Base-by-base conservation (phyloP, 1,140 invertebrate species). In the Thaumetopoea pityocampa region DNA sequence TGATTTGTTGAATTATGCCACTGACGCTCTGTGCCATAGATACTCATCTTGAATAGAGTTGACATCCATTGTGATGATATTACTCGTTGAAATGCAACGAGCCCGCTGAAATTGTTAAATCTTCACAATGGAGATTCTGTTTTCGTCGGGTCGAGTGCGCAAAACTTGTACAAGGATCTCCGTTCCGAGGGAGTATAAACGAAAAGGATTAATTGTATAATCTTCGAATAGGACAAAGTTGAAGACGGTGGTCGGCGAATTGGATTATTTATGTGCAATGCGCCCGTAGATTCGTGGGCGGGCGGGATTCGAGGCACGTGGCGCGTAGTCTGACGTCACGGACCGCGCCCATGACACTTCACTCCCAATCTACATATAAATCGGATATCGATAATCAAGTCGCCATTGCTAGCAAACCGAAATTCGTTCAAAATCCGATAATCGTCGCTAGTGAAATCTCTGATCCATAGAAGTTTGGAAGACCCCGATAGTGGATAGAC, bases 11-110 rank as follows among this genome's bases (percentile, higher is more conserved):
- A 68, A 76, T 70, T 69, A 69, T 76, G 74, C 65, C 41, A 73
- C 63, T 83, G 72, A 78, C 72, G 69, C 66, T 72, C 68, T 74
- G 60, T 65, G 69, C 77, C 73, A 78, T 71, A 63, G 65, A 59
- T 67, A 78, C 73, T 80, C 77, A 74, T 76, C 71, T 62, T 80
- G 76, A 83, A 80, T 70, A 74, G 78, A 74, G 65, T 72, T 77
- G 79, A 79, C 74, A 73, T 67, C 79, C 72, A 83, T 79, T 83
- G 76, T 83, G 53, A 79, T 79, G 71, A 81, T 78, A 81, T 80
- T 74, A 78, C 62, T 67, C 60, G 67, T 61, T 70, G 67, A 76
- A 72, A 78, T 74, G 79, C 67, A 79, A 71, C 70, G 63, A 63
- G 60, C 56, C 76, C 67, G 54, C 56, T 71, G 67, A 73, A 76